Conservation (phyloP, 2,797 vertebrate genomes). For the Tiaroga cobitis region DNA sequence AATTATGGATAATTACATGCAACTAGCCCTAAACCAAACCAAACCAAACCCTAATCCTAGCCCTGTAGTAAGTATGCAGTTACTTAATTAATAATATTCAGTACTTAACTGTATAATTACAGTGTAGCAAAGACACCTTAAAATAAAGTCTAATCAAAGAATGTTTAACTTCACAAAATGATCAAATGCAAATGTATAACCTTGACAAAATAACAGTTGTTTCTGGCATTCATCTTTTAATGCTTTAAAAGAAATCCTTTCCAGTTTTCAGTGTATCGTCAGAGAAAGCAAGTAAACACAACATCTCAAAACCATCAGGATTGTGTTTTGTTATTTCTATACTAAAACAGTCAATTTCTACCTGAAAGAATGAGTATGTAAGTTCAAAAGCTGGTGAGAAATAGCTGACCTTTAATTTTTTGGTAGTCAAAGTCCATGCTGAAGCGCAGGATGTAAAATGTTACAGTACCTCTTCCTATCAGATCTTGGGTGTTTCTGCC, state of each 20-base stretch:
- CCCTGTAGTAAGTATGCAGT: no score
- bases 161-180: not conserved
- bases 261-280: not conserved
- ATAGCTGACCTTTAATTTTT: constrained; percentile 59
- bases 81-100: no score
- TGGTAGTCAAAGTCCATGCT: constrained; percentile 66
- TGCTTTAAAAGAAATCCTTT: not conserved
- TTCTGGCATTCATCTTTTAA: not conserved
- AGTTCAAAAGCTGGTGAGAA: not conserved
- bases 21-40: no score
- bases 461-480: constrained; percentile 20
- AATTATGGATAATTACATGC: no score
- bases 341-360: not conserved
- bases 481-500: constrained; percentile 31
- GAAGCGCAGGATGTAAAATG: constrained; percentile 22
- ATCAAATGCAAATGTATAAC: not conserved
- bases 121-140: no score
- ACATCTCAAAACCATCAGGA: not conserved
- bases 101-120: not conserved
- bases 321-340: not conserved
- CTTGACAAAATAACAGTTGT: not conserved
- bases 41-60: no score
- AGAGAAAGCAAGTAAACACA: not conserved
- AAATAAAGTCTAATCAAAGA: no score
- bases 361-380: not conserved